Evolutionary conservation across 2,888 invertebrate species (phyloP).

Genomic region (Caenorhabditis wallacei): DNA sequence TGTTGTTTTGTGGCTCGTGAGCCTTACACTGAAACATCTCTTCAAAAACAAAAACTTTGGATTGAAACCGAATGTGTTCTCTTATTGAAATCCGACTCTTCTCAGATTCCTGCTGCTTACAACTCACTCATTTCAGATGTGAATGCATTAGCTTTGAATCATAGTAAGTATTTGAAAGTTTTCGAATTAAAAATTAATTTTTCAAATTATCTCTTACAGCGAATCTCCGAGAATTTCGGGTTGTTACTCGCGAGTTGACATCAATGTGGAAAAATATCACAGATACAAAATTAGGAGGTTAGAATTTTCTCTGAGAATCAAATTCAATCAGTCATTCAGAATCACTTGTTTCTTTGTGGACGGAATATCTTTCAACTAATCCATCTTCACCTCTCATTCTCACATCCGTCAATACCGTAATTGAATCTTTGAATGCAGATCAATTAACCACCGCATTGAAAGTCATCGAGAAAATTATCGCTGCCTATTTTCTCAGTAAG

Average conservation of each 20-base stretch:
- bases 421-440: constrained; percentile 72
- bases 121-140: constrained; percentile 72
- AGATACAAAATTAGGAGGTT: constrained; percentile 72
- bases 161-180: constrained; percentile 47
- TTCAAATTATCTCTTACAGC: constrained; percentile 50
- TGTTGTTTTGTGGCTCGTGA: constrained; percentile 73
- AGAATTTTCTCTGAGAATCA: background rate
- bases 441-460: constrained; percentile 73
- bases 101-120: constrained; percentile 65
- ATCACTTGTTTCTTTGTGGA: constrained; percentile 70
- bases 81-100: constrained; percentile 64
- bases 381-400: constrained; percentile 70
- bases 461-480: constrained; percentile 76
- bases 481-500: constrained; percentile 77
- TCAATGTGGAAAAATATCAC: constrained; percentile 76
- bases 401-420: constrained; percentile 65
- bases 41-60: constrained; percentile 74
- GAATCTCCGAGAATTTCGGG: constrained; percentile 67
- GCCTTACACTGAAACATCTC: constrained; percentile 36
- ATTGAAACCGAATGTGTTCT: constrained; percentile 73
- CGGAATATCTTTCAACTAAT: constrained; percentile 66
- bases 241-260: constrained; percentile 76
- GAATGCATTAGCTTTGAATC: constrained; percentile 62
- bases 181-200: background rate
- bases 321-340: constrained; percentile 44